Evolutionary conservation across 2,113 vertebrate genomes (phyloP).

Genomic region (Ptilorrhoa leucosticta): DNA sequence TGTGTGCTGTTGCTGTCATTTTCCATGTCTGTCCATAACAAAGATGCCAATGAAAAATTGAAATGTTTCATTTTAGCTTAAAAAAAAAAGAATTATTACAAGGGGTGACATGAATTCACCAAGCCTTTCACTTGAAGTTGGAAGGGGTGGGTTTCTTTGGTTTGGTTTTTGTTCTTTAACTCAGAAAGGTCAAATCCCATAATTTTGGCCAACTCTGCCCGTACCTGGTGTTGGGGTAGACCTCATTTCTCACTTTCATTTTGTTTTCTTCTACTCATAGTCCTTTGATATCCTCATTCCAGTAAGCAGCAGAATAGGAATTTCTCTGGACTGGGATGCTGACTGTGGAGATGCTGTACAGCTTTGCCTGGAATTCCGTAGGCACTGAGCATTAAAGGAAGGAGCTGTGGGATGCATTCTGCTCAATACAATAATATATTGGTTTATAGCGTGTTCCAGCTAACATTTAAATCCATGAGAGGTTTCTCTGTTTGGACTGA

Average conservation of each 20-base stretch:
- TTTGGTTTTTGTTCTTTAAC: not conserved
- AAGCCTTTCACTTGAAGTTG: not conserved
- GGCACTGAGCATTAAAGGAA: not conserved
- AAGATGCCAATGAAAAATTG: not conserved
- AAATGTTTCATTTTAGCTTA: not conserved
- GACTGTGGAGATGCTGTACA: not conserved
- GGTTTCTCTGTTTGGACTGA: not conserved
- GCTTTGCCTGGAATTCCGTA: not conserved
- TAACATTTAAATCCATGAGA: not conserved
- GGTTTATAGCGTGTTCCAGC: not conserved
- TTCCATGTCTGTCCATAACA: not conserved
- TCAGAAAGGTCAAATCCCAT: not conserved
- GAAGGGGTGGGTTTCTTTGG: not conserved
- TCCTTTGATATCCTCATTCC: not conserved
- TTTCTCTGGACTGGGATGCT: not conserved
- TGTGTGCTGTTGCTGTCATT: not conserved
- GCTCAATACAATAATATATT: not conserved
- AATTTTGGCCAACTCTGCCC: not conserved
- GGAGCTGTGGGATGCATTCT: not conserved
- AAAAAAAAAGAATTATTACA: not conserved
- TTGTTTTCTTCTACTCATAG: not conserved
- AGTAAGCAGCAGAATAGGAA: not conserved
- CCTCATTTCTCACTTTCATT: not conserved
- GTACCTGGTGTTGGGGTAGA: not conserved
- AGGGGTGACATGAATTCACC: not conserved